Conservation (phyloP, 2,113 vertebrate species). For the Asarcornis scutulata region DNA sequence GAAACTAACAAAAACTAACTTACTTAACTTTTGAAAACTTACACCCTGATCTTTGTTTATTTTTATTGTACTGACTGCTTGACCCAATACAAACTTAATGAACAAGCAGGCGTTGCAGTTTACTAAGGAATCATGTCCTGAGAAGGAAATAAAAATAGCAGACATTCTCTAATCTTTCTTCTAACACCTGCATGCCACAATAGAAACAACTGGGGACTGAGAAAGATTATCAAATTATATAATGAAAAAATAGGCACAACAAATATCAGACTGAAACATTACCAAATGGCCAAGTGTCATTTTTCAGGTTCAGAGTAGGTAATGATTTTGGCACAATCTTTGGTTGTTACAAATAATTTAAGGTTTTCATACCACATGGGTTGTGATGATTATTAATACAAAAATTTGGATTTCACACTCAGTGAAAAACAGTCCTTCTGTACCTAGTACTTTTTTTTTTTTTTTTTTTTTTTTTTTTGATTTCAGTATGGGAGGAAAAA, state of each 20-base stretch:
- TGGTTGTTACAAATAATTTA: neutral
- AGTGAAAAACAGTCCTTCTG: neutral
- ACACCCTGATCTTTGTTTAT: neutral
- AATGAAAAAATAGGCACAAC: neutral
- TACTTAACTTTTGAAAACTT: neutral
- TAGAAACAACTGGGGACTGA: neutral
- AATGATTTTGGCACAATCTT: neutral
- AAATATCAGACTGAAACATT: neutral
- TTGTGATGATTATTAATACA: neutral
- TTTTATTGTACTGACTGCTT: neutral
- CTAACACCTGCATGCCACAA: neutral
- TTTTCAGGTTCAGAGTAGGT: neutral
- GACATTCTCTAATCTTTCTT: neutral
- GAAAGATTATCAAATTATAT: neutral
- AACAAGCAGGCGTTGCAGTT: neutral
- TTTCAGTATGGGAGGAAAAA: neutral
- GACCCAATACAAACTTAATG: neutral
- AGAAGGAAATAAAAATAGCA: neutral
- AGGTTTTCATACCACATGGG: neutral
- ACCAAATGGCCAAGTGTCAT: neutral
- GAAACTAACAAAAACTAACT: neutral
- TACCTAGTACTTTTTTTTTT: neutral
- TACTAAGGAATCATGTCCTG: neutral
- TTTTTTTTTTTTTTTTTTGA: neutral
- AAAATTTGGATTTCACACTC: neutral